phyloP scores from a whole-genome alignment of 2,888 invertebrate species.

The Hermaeophaga mercurialis region DNA sequence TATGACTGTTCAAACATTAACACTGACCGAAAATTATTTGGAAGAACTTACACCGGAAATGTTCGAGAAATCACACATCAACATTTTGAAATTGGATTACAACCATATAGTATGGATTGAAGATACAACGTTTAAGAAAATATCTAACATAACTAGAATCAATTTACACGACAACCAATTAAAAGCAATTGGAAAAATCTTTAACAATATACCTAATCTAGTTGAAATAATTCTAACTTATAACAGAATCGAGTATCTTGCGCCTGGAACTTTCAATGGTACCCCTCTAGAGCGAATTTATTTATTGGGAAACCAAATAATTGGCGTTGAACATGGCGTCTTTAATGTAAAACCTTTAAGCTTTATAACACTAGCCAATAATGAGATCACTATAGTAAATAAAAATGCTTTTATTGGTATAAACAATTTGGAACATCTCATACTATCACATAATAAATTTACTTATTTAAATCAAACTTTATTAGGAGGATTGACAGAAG shows the following conservation, averaged over 20 bases:
- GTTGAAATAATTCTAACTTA: conserved; percentile 2
- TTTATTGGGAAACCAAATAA: conserved; percentile 5
- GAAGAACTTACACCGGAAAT: background rate
- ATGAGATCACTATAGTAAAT: background rate
- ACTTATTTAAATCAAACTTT: background rate
- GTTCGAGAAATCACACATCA: conserved; percentile 4
- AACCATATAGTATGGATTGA: conserved; percentile 5
- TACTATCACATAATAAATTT: background rate
- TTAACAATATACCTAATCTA: background rate
- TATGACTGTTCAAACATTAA: background rate
- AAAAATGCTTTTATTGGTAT: background rate
- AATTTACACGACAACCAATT: conserved; percentile 11
- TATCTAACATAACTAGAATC: background rate
- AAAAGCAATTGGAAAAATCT: conserved; percentile 1
- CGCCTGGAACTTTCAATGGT: background rate
- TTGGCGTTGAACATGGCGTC: background rate
- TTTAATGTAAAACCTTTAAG: conserved; percentile 1
- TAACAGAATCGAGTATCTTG: background rate
- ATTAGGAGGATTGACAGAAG: background rate
- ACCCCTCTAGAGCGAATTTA: background rate
- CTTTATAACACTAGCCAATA: conserved; percentile 1
- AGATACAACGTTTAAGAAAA: background rate
- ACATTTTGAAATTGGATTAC: background rate
- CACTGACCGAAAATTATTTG: conserved; percentile 8
- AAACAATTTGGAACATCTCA: background rate